A percentile compares a stretch with the other conserved stretches of the same genome.
These are phyloP conservation scores for Hyaena hyaena DNA, from an alignment of 2,113 vertebrate species.

Conservation along the genomic window DNA sequence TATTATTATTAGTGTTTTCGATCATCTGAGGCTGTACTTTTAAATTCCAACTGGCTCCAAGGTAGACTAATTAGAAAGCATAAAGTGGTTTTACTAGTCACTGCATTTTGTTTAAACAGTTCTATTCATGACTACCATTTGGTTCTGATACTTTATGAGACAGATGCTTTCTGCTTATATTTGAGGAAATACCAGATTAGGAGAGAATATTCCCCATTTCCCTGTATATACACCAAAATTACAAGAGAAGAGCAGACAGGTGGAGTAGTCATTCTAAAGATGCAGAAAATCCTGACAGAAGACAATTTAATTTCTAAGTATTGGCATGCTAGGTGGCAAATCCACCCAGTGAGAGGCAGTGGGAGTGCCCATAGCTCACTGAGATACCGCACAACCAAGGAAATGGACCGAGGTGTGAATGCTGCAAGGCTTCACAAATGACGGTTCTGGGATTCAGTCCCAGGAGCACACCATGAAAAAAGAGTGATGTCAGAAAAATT, in stretches of 20 bases:
- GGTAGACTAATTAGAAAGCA: slow-evolving; percentile 12
- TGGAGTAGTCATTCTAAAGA: not conserved
- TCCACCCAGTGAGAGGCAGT: not conserved
- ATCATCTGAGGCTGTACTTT: slow-evolving; percentile 8
- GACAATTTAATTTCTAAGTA: not conserved
- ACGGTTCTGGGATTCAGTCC: not conserved
- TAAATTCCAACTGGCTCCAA: not conserved
- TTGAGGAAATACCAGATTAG: not conserved
- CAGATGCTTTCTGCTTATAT: not conserved
- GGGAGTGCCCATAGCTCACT: accelerated
- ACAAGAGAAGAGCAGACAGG: not conserved
- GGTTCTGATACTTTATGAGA: not conserved
- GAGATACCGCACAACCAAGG: not conserved
- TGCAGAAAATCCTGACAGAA: not conserved
- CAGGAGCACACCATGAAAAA: not conserved
- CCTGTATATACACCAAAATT: not conserved
- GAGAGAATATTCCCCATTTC: not conserved
- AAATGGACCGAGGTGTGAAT: not conserved
- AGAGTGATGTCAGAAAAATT: not conserved
- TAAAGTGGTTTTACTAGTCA: slow-evolving; percentile 1
- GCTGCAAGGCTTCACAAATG: accelerated
- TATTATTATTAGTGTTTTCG: slow-evolving; percentile 42
- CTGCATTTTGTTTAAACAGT: not conserved
- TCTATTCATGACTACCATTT: not conserved
- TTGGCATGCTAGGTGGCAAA: not conserved